Evolutionary conservation across 2,797 vertebrate genomes (phyloP), one percentile per base, ranked within the genome.

Genomic region (Champsocephalus gunnari): DNA sequence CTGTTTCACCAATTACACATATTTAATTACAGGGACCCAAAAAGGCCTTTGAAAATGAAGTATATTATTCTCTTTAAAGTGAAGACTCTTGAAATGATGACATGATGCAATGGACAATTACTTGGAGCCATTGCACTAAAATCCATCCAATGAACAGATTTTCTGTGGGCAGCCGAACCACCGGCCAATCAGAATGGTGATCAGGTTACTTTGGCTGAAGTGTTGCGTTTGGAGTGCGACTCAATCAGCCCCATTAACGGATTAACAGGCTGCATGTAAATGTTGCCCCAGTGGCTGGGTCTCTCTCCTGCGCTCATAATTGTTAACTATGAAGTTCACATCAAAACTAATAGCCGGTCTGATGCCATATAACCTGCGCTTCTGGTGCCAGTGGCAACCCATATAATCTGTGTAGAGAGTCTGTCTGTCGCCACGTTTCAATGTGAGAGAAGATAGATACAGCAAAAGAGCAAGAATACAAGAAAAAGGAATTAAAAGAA

Each of bases 301-400:
- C 70, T 85, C 64, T 82, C 75, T 77, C 21, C 2, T 41, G 55
- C 69, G 68, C 81, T 69, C 49, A 16, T 84, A 77, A 82, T 82
- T 88, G 85, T 87, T 83, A 89, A 87, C 86, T 87, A 72, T 87
- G 88, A 87, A 88, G 87, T 92, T 91, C 79, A 87, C 75, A 87
- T 91, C 79, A 84, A 78, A 91, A 88, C 78, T 78, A 88, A 88
- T 75, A 82, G 71, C 73, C 64, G 21, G 72, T 75, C 66, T 74
- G 79, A 81, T 75, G 90, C 69, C 65, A 76, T 81, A 75, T 81
- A 71, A 62, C 63, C 54, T 2, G 14, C 54, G 24, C 61, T 75
- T 89, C 75, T 84, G 89, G 92, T 91, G 87, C 90, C 82, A 79
- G 28, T 78, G 84, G 87, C 90, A 90, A 91, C 89, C 58, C 17